Evolutionary conservation across 1,140 invertebrate species (phyloP).

Genomic region (Drosophila seguyi): DNA sequence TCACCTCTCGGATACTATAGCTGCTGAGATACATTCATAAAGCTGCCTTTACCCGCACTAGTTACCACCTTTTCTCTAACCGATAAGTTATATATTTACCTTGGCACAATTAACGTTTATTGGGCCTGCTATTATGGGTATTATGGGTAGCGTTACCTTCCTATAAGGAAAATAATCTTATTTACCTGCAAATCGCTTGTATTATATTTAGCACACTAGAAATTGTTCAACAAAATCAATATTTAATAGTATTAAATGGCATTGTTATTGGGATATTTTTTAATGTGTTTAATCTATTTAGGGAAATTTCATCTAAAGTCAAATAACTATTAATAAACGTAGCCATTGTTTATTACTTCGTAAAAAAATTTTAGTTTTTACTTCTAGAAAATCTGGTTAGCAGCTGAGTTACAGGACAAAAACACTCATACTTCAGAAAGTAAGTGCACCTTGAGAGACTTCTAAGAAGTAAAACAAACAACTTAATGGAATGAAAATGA

Average conservation of each 20-base stretch:
- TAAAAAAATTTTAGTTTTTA: background rate
- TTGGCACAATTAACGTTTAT: conserved; percentile 14
- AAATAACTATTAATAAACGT: background rate
- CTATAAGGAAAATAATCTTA: background rate
- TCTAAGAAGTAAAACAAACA: background rate
- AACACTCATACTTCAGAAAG: background rate
- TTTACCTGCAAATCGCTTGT: background rate
- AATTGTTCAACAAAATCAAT: background rate
- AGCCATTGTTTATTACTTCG: background rate
- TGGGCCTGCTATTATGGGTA: conserved; percentile 1
- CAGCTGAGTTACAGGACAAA: background rate
- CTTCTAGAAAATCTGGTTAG: background rate
- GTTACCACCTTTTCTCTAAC: conserved; percentile 7
- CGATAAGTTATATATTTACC: conserved; percentile 12
- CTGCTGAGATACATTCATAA: background rate
- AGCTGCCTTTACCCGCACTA: background rate
- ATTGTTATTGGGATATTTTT: background rate
- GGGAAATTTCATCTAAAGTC: background rate
- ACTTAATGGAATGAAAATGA: background rate
- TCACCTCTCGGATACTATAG: background rate
- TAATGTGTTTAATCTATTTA: background rate
- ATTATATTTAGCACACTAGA: background rate
- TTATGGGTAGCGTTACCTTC: conserved; percentile 8
- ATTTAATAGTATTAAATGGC: background rate
- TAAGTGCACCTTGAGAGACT: background rate